Conservation (phyloP, 2,888 invertebrate genomes). For the Drosophila vallismaia region DNA sequence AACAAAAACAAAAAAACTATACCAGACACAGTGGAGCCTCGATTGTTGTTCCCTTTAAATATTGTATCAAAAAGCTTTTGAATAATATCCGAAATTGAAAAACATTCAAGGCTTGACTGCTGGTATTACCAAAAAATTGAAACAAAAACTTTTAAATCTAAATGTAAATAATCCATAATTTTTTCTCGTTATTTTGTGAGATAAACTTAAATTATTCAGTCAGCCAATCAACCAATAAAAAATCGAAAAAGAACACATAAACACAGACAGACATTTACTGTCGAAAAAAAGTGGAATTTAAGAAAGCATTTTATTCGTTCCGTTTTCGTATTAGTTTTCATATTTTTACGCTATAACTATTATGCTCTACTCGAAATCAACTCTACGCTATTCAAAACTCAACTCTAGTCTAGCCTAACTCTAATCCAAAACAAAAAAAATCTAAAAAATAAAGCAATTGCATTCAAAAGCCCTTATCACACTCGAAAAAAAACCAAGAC, state of each 20-base stretch:
- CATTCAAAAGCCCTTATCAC: slow-evolving; percentile 11
- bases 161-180: slow-evolving; percentile 30
- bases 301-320: slow-evolving; percentile 55
- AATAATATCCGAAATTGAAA: neutral
- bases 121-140: neutral
- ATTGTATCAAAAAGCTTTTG: neutral
- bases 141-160: neutral
- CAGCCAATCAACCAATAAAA: slow-evolving; percentile 9
- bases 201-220: slow-evolving; percentile 17
- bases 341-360: slow-evolving; percentile 35
- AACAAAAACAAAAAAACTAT: neutral
- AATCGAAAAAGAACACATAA: slow-evolving; percentile 14
- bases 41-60: neutral
- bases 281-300: slow-evolving; percentile 21
- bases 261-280: slow-evolving; percentile 16
- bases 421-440: slow-evolving; percentile 17
- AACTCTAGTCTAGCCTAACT: slow-evolving; percentile 38
- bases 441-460: neutral
- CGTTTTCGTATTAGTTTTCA: slow-evolving; percentile 53
- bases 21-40: neutral
- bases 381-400: slow-evolving; percentile 25
- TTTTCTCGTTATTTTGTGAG: slow-evolving; percentile 10
- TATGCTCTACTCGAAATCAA: slow-evolving; percentile 32
- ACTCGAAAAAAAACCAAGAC: slow-evolving; percentile 10
- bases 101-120: neutral